phyloP scores from a whole-genome alignment of 2,113 vertebrate species.

The Gymnocephalus cernua region DNA sequence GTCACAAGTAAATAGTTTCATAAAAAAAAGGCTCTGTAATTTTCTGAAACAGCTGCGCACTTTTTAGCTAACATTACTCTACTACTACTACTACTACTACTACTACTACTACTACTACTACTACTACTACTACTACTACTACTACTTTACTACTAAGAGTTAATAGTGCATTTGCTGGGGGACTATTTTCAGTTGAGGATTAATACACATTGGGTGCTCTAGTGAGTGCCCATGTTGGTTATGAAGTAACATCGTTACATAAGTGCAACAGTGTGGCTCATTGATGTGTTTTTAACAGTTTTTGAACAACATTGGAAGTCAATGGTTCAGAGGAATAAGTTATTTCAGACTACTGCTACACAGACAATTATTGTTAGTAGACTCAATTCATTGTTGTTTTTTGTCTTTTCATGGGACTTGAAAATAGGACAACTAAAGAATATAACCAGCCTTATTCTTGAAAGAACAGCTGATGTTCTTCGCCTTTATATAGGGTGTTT shows the following conservation, averaged over 20 bases:
- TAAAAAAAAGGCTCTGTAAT: background rate
- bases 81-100: no score
- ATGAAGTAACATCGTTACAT: background rate
- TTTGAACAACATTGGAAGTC: background rate
- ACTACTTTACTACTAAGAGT: no score
- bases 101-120: no score
- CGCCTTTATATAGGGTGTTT: no score
- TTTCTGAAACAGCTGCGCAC: background rate
- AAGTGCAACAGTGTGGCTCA: no score
- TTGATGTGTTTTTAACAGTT: no score
- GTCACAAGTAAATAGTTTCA: background rate
- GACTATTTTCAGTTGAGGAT: slow-evolving; percentile 1
- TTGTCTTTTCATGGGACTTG: background rate
- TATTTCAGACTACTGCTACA: background rate
- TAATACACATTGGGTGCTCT: background rate
- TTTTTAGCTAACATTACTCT: background rate
- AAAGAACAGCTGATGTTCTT: no score
- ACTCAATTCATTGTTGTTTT: no score
- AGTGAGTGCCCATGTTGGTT: background rate
- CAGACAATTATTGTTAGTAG: no score
- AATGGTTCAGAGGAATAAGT: background rate
- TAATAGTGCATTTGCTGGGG: background rate
- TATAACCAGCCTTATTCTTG: no score
- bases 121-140: no score
- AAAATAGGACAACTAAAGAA: no score